Conservation (phyloP, 2,113 vertebrate species). For the Eptesicus fuscus region DNA sequence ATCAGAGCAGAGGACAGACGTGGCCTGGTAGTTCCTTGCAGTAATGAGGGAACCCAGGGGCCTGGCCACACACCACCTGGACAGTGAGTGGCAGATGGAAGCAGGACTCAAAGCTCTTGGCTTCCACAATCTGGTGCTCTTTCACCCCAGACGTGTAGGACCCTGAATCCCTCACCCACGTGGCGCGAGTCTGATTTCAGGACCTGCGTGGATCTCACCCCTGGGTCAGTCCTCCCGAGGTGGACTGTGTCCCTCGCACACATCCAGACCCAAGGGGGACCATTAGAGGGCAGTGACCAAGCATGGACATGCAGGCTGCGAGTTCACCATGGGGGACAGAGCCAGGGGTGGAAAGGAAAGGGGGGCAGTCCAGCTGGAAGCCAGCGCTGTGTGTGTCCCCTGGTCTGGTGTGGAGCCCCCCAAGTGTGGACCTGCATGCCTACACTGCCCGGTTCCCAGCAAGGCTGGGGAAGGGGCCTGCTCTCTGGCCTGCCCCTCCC, state of each 20-base stretch:
- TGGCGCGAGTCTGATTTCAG: not conserved
- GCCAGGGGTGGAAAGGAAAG: not conserved
- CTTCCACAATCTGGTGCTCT: not conserved
- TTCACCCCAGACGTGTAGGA: not conserved
- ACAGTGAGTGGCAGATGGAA: not conserved
- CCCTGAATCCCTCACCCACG: not conserved
- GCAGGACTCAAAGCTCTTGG: not conserved
- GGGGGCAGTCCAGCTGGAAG: not conserved
- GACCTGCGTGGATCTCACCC: not conserved
- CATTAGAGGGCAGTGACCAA: not conserved
- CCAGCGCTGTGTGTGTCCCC: fast-evolving
- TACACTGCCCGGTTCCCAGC: not conserved
- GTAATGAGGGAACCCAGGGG: fast-evolving
- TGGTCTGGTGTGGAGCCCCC: fast-evolving
- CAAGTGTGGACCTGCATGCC: not conserved
- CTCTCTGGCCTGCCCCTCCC: not conserved
- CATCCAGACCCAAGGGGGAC: too few species aligned
- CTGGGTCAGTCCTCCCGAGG: not conserved
- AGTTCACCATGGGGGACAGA: not conserved
- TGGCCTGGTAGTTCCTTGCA: not conserved
- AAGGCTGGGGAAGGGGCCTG: not conserved
- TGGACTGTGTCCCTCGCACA: not conserved
- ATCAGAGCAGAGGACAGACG: not conserved
- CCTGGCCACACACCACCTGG: fast-evolving
- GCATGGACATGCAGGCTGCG: not conserved